Base-by-base conservation (phyloP, 2,888 invertebrate species). In the Scotopteryx bipunctaria region DNA sequence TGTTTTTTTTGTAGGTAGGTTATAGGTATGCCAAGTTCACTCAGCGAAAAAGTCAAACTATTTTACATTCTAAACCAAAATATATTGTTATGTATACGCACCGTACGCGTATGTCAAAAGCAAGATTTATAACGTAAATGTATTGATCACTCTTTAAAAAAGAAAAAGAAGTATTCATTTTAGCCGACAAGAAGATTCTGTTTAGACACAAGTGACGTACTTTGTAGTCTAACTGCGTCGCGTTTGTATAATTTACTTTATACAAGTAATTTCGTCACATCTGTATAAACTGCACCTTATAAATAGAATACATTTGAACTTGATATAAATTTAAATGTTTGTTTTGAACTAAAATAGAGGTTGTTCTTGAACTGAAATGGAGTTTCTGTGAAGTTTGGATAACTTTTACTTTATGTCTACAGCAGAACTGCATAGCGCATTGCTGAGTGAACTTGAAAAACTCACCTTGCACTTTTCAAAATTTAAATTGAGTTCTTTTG, bases 291-390 rank as follows among this genome's bases (percentile, higher is more conserved):
- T 40, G 29, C 11, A 21, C 5, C 2, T 9, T 36, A 16, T 23
- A 19, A 33, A 47, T 41, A 41, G 14, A 45, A 45, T 35, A 25
- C 2, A 8, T 19, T 47, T 43, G 9, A 53, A 52, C 37, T 37
- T 43, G 43, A 47, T 43, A 47, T 37, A 32, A 29, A 43, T 50
- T 37, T 43, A 32, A 52, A 52, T 27, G 42, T 33, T 25, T 31
- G 36, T 52, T 41, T 40, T 40, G 40, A 15, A 43, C 53, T 17
- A 15, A 43, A 51, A 41, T 45, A 41, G 37, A 25, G 27, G 38
- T 50, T 21, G 43, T 44, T 38, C 38, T 47, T 50, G 32, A 43
- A 50, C 32, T 43, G 9, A 38, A 45, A 27, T 50, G 11, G 46
- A 42, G 42, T 41, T 36, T 11, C n/a, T 41, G 42, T 41, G 35